Evolutionary conservation across 2,888 invertebrate species (phyloP).

Genomic region (Mesorhabditis sp.): DNA sequence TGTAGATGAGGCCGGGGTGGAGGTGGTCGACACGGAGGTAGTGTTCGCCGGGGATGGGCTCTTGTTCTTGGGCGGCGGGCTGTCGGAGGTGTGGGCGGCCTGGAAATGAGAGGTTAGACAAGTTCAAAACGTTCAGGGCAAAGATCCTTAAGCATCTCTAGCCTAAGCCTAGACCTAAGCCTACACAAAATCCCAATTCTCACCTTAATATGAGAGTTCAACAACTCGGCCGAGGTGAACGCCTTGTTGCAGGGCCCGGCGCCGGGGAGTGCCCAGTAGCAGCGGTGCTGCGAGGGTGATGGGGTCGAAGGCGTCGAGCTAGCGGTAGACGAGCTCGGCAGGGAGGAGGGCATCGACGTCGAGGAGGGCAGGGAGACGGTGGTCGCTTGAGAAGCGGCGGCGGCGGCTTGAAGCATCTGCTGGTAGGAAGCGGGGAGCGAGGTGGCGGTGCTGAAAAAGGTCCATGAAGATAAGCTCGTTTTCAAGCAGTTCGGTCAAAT

Average conservation of each 20-base stretch:
- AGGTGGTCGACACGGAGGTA: conserved; percentile 8
- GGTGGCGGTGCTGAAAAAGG: conserved; percentile 1
- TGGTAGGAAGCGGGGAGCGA: conserved; percentile 3
- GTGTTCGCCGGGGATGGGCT: conserved; percentile 4
- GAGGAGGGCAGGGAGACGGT: background rate
- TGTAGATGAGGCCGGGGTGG: conserved; percentile 10
- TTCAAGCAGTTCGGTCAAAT: background rate
- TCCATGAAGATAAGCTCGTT: background rate
- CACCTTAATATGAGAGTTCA: conserved; percentile 1
- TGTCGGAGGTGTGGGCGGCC: background rate
- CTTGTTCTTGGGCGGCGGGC: conserved; percentile 9
- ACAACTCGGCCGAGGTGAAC: background rate
- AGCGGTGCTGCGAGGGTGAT: background rate
- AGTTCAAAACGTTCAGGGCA: background rate
- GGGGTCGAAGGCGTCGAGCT: background rate
- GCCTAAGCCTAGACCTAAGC: background rate
- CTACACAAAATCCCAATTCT: background rate
- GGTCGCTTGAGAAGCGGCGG: background rate
- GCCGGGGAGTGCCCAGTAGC: background rate
- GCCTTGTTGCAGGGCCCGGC: background rate
- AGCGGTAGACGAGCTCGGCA: background rate
- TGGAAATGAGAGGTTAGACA: background rate
- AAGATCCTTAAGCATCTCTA: background rate
- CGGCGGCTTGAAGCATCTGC: conserved; percentile 5
- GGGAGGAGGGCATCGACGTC: background rate